phyloP scores from a whole-genome alignment of 2,797 vertebrate species.

The Cryptoprocta ferox region DNA sequence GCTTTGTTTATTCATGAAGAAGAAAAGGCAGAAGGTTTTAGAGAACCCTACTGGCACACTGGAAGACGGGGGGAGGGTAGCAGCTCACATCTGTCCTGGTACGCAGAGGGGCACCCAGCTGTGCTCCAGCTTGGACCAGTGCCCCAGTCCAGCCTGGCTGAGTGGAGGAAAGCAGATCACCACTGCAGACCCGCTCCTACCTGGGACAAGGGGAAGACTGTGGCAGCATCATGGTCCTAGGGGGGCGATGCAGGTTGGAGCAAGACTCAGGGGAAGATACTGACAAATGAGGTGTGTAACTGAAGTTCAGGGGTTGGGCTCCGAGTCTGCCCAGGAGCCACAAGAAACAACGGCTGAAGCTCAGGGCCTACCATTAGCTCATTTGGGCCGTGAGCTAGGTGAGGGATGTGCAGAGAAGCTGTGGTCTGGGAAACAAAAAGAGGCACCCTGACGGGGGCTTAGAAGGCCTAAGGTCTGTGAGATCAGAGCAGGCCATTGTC shows the following conservation, averaged over 20 bases:
- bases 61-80: not conserved
- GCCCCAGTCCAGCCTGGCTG: not conserved
- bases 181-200: rapidly evolving
- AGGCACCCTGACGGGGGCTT: not conserved
- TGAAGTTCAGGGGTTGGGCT: not conserved
- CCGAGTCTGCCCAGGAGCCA: not conserved
- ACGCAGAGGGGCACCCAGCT: rapidly evolving
- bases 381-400: not conserved
- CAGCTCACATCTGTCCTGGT: not conserved
- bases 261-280: not conserved
- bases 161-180: not conserved
- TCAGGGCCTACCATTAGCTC: not conserved
- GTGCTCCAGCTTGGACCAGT: not conserved
- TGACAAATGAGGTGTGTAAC: not conserved
- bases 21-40: not conserved
- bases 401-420: not conserved
- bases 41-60: not conserved
- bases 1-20: not conserved
- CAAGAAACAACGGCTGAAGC: not conserved
- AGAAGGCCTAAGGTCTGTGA: not conserved
- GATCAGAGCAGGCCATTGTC: not conserved
- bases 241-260: not conserved
- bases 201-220: not conserved
- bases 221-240: not conserved
- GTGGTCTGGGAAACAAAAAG: not conserved